Percentiles rank a stretch among this genome's conserved stretches.
Conservation (phyloP, 1,140 invertebrate genomes). For the Pteromalus puparum region DNA sequence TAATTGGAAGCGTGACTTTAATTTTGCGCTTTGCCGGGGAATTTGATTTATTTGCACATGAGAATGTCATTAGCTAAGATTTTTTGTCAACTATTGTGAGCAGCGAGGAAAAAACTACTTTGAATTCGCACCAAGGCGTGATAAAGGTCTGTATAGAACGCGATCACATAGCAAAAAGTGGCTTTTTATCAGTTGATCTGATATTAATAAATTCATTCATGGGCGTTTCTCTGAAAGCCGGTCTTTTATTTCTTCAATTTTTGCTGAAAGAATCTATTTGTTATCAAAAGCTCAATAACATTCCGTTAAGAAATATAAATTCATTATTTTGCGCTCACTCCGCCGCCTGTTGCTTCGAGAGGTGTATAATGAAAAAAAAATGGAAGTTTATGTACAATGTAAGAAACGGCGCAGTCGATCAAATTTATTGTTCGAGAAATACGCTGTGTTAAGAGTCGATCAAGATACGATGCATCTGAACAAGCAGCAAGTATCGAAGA, state of each 20-base stretch:
- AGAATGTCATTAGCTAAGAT: background rate
- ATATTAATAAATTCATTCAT: too few species aligned
- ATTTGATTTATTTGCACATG: too few species aligned
- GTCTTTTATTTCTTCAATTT: too few species aligned
- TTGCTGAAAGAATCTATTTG: too few species aligned
- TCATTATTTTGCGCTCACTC: background rate
- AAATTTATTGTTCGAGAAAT: background rate
- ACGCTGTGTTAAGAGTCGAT: background rate
- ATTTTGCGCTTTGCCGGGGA: background rate
- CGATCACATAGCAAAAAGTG: too few species aligned
- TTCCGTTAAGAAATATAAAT: too few species aligned
- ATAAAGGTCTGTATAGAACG: too few species aligned
- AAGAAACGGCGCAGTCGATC: background rate
- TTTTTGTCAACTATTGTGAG: background rate
- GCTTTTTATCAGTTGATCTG: too few species aligned
- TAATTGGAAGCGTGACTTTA: background rate
- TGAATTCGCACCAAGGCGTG: too few species aligned
- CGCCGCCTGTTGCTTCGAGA: background rate
- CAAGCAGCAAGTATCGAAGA: background rate
- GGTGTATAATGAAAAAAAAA: background rate
- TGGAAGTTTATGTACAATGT: background rate
- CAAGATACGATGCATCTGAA: background rate
- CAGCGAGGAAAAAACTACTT: too few species aligned
- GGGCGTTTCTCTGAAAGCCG: too few species aligned
- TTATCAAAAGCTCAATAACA: too few species aligned